Base-by-base conservation (phyloP, 2,888 invertebrate species). In the Amblyjoppa proteus region DNA sequence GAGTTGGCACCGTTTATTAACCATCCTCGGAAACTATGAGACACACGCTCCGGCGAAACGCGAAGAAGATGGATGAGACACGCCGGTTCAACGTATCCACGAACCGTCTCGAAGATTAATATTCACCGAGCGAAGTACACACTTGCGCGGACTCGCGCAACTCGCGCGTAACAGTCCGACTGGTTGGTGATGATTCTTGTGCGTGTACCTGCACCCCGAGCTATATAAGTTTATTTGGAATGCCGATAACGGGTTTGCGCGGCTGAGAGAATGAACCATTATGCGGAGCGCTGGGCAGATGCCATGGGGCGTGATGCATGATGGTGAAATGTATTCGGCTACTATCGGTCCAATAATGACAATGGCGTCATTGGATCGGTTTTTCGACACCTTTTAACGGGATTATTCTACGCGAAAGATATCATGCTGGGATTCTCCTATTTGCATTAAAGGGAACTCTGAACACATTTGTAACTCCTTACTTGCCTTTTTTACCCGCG, bases 41-140 rank as follows among this genome's bases (percentile, higher is more conserved):
- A 69, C 73, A 68, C 58, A 58, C 49, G 71, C 64, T 58, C 73
- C 45, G 71, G 53, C 73, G 78, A 78, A 83, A 69, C 66, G 78
- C 58, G 78, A 78, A 74, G 83, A 83, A 83, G 83, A 83, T 83
- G 77, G 68, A 83, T 83, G 78, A 34, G 34, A 73, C 68, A 56
- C 69, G 70, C 73, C 73, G 78, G 77, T 58, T 83, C 45, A 68
- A 49, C 58, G 73, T 78, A 83, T 83, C 66, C 73, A 75, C 41
- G 41, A 71, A 83, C 58, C 68, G 66, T 68, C 58, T 58, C 58
- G 68, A 78, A 78, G 78, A 83, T 83, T 83, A 83, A 73, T 83
- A 73, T 83, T 73, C 56, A 61, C 70, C n/a, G 7, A 64, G 58
- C 58, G 28, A 71, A 77, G n/a, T 51, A 73, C 31, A 28, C 34